A percentile compares a stretch with the other conserved stretches of the same genome.
Evolutionary conservation across 2,113 vertebrate genomes (phyloP).

Genomic region (Trichomycterus rosablanca): DNA sequence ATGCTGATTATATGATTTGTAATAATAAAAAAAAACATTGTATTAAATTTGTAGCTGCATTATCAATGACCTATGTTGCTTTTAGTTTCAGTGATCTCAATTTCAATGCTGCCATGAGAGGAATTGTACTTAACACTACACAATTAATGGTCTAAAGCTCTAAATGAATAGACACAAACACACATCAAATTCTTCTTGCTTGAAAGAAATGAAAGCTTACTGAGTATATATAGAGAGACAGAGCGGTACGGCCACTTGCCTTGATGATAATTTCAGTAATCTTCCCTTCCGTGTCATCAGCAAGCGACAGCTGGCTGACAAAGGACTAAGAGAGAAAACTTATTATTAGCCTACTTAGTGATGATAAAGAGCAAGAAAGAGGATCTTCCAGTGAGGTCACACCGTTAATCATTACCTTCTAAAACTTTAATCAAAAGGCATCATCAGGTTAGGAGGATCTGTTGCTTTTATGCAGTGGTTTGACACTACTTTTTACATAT

Average conservation of each 20-base stretch:
- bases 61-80: too few relatives aligned
- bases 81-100: too few relatives aligned
- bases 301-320: slow-evolving; percentile 74
- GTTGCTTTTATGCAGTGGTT: neutral
- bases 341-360: slow-evolving; percentile 16
- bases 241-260: slow-evolving; percentile 53
- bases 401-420: neutral
- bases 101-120: too few relatives aligned
- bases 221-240: slow-evolving; percentile 3
- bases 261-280: slow-evolving; percentile 84
- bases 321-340: slow-evolving; percentile 57
- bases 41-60: too few relatives aligned
- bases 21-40: too few relatives aligned
- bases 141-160: too few relatives aligned
- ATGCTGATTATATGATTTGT: too few relatives aligned
- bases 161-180: too few relatives aligned
- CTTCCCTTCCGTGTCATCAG: slow-evolving; percentile 77
- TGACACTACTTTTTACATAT: neutral
- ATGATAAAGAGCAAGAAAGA: slow-evolving; percentile 6
- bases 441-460: neutral
- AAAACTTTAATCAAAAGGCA: neutral
- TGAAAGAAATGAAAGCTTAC: too few relatives aligned
- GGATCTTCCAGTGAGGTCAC: too few relatives aligned
- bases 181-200: too few relatives aligned
- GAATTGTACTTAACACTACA: too few relatives aligned